phyloP scores from a whole-genome alignment of 2,113 vertebrate species.

The Boulengeromyrus knoepffleri region DNA sequence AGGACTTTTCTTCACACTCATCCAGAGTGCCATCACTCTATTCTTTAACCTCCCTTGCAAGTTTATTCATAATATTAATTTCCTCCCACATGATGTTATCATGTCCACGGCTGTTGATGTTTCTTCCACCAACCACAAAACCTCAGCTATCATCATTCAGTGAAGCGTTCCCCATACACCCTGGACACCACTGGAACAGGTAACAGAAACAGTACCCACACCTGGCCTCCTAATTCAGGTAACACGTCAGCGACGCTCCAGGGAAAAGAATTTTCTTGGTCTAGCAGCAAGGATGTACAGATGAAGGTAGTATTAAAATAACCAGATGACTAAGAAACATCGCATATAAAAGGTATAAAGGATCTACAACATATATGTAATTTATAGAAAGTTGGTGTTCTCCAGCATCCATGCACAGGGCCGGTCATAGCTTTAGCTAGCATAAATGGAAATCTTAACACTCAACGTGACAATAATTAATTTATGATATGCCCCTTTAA shows the following conservation, averaged over 20 bases:
- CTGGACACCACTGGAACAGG: neutral
- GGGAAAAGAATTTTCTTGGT: neutral
- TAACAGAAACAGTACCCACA: constrained; percentile 35
- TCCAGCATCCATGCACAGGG: constrained; percentile 53
- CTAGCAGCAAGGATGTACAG: neutral
- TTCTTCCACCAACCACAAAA: neutral
- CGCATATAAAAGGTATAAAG: neutral
- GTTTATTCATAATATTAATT: neutral
- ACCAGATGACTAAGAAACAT: neutral
- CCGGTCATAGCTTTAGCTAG: neutral
- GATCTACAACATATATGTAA: neutral
- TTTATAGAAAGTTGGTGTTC: constrained; percentile 41
- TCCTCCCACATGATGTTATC: neutral
- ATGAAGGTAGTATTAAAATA: neutral
- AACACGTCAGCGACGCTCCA: neutral
- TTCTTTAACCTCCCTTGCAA: neutral
- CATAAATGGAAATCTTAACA: neutral
- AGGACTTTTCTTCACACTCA: neutral
- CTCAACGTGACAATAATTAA: neutral
- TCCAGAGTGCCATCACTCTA: neutral
- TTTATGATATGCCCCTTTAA: neutral
- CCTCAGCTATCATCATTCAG: neutral
- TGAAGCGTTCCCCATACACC: neutral
- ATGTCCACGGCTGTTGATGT: neutral
- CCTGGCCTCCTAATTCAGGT: constrained; percentile 38